phyloP scores from a whole-genome alignment of 2,113 vertebrate genomes.

The Cathartes aura region DNA sequence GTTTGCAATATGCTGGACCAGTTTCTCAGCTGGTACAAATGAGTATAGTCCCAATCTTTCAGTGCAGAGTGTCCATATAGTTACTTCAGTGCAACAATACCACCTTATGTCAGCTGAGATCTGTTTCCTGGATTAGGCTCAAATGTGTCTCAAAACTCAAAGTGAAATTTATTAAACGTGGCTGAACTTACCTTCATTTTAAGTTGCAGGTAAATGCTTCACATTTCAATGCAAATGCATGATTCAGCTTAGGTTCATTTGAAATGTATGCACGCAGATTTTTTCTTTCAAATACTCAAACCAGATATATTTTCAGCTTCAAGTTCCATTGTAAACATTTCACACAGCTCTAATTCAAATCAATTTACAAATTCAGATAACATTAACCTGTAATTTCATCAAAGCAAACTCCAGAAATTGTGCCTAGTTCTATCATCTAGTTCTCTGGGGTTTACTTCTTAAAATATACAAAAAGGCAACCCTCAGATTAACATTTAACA shows the following conservation, averaged over 20 bases:
- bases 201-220: not conserved
- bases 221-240: not conserved
- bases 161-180: not conserved
- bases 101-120: not conserved
- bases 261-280: not conserved
- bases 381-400: not conserved
- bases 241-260: not conserved
- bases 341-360: not conserved
- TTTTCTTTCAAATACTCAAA: not conserved
- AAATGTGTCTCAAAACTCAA: not conserved
- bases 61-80: not conserved
- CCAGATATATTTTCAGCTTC: not conserved
- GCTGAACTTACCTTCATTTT: not conserved
- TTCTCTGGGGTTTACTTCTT: not conserved
- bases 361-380: not conserved
- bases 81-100: not conserved
- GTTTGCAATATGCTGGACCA: not conserved
- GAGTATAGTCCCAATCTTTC: not conserved
- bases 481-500: not conserved
- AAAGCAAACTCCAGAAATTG: not conserved
- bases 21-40: not conserved
- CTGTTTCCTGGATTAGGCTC: not conserved
- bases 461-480: not conserved
- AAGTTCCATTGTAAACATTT: not conserved
- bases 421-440: not conserved